Evolutionary conservation across 2,113 vertebrate species (phyloP).

Genomic region (Helogale parvula): DNA sequence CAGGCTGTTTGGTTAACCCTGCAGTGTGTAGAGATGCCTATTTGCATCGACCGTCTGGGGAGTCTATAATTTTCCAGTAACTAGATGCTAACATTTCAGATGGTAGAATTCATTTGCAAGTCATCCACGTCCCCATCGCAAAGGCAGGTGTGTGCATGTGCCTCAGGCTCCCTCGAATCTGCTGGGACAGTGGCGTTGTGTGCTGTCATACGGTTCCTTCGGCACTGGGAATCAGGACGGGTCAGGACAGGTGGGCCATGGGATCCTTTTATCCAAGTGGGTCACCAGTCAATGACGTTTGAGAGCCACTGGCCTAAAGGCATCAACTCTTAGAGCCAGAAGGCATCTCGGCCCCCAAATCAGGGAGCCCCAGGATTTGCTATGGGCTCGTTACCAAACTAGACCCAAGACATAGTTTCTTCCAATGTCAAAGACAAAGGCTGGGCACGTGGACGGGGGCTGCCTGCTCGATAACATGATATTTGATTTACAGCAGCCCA

Average conservation of each 20-base stretch:
- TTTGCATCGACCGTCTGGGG: not conserved
- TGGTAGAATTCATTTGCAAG: not conserved
- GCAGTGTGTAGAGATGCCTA: fast-evolving
- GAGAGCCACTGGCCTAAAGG: not conserved
- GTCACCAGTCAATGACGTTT: not conserved
- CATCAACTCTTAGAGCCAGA: not conserved
- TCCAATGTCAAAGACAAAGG: not conserved
- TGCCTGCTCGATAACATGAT: slow-evolving; percentile 59
- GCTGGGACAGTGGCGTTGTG: not conserved
- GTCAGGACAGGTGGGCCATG: not conserved
- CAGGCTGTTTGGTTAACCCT: not conserved
- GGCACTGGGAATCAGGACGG: not conserved
- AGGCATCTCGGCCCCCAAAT: not conserved
- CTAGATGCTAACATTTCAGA: not conserved
- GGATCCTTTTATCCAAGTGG: not conserved
- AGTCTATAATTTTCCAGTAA: not conserved
- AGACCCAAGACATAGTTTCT: slow-evolving; percentile 24
- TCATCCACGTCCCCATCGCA: fast-evolving
- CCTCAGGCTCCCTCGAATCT: not conserved
- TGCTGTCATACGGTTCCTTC: not conserved
- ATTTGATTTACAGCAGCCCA: slow-evolving; percentile 77
- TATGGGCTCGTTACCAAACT: not conserved
- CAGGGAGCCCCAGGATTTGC: not conserved
- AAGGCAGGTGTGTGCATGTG: not conserved
- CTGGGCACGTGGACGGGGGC: slow-evolving; percentile 56